phyloP scores from a whole-genome alignment of 2,113 vertebrate species.

The Erythrolamprus reginae region DNA sequence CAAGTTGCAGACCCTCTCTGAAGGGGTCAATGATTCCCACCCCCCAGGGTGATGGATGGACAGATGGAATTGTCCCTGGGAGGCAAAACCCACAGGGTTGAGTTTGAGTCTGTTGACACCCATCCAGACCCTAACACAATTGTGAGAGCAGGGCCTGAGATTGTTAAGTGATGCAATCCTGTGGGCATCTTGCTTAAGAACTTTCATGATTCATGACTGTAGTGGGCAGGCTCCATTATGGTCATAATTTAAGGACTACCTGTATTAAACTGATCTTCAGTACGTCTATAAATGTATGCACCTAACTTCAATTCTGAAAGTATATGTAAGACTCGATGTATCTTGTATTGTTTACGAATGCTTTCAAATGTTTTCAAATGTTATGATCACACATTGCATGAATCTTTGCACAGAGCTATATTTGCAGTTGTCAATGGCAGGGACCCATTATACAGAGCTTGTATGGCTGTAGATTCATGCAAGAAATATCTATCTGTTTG shows the following conservation, averaged over 20 bases:
- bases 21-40: too few species aligned
- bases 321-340: neutral
- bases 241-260: neutral
- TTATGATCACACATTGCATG: neutral
- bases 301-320: neutral
- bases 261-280: neutral
- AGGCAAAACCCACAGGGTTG: too few species aligned
- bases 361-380: neutral
- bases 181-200: neutral
- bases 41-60: too few species aligned
- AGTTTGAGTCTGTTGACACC: too few species aligned
- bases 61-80: too few species aligned
- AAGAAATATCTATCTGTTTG: neutral
- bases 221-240: neutral
- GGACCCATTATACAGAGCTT: neutral
- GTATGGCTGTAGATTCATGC: neutral
- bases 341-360: neutral
- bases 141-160: neutral
- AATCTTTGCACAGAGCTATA: neutral
- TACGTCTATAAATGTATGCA: neutral
- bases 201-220: neutral
- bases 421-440: neutral
- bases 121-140: too few species aligned
- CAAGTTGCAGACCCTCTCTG: too few species aligned
- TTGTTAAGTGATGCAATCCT: neutral